A percentile compares a stretch with the other conserved stretches of the same genome.
Evolutionary conservation across 2,113 vertebrate genomes (phyloP).

Genomic region (Cyprinodon brontotheroides): DNA sequence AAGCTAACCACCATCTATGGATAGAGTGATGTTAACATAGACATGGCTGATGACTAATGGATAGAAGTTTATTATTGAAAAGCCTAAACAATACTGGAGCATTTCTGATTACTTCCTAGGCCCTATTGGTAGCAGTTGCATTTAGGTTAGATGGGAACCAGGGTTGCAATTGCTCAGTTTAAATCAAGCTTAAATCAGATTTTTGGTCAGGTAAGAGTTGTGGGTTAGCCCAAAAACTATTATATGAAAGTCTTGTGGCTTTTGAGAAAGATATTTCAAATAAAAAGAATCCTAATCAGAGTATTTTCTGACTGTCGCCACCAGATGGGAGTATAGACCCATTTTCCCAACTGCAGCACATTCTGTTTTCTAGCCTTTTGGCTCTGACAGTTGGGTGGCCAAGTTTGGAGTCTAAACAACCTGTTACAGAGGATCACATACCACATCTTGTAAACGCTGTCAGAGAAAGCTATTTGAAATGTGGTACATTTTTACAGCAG

Average conservation of each 20-base stretch:
- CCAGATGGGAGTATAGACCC: conserved; percentile 61
- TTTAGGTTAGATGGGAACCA: no score
- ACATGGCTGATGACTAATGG: not conserved
- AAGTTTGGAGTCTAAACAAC: conserved; percentile 65
- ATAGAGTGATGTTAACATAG: not conserved
- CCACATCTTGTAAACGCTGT: conserved; percentile 41
- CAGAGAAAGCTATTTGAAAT: conserved; percentile 36
- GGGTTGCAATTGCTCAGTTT: not conserved
- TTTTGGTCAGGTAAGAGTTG: not conserved
- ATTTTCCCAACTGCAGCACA: not conserved
- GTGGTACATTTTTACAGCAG: conserved; percentile 7
- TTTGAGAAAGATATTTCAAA: no score
- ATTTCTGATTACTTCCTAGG: not conserved
- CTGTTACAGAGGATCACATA: conserved; percentile 62
- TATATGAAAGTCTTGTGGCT: not conserved
- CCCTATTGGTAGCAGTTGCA: no score
- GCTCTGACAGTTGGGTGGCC: conserved; percentile 26
- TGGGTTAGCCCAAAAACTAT: not conserved
- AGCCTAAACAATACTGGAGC: not conserved
- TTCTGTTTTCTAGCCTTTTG: conserved; percentile 40
- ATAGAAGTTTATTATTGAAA: not conserved
- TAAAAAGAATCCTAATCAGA: not conserved
- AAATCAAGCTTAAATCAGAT: not conserved
- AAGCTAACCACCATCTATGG: not conserved
- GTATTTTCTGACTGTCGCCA: conserved; percentile 28